Base-by-base conservation (phyloP, 1,140 invertebrate genomes). In the Laupala kohalensis region DNA sequence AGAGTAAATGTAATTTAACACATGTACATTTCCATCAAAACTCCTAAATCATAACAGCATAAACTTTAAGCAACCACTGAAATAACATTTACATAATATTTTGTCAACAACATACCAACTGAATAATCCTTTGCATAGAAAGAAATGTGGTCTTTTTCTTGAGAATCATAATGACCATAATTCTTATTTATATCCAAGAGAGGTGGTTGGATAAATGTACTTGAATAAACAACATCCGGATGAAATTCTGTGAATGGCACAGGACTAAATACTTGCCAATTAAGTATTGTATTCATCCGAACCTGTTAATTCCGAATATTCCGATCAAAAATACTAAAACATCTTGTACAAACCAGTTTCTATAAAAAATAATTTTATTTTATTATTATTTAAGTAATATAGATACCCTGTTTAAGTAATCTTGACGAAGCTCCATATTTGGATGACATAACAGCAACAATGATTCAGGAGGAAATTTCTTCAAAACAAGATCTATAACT, bases 41-140 rank as follows among this genome's bases (percentile, higher is more conserved):
- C 9, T 26, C 25, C 23, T 5, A 5, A 37, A 69, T 72, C 25
- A 25, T 30, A 64, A 64, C 25, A 19, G 37, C 19, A 68, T 6
- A 74, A 69, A 69, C 63, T 70, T 12, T 28, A 69, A 72, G 37
- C 2, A 29, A 13, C 27, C n/a, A 69, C 27, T 64, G 28, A 63
- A 65, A 12, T 69, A 69, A 37, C 9, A 69, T 26, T 28, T 15
- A 37, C 12, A 12, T 69, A 69, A 29, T 30, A 53, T 13, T 53
- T 30, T 5, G 24, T 5, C 12, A 70, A 27, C 74, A 72, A 82
- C 81, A 77, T 80, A 92, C 90, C 88, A 73, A 80, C 79, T 23
- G 88, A 82, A 79, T 93, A 95, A 84, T 97, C 94, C 73, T 85
- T 85, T 65, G 87, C 85, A 79, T 95, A 95, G 81, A 96, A 95